A percentile compares a stretch with the other conserved stretches of the same genome.
phyloP scores from a whole-genome alignment of 2,888 invertebrate species.

The Branchipolynoe longqiensis region DNA sequence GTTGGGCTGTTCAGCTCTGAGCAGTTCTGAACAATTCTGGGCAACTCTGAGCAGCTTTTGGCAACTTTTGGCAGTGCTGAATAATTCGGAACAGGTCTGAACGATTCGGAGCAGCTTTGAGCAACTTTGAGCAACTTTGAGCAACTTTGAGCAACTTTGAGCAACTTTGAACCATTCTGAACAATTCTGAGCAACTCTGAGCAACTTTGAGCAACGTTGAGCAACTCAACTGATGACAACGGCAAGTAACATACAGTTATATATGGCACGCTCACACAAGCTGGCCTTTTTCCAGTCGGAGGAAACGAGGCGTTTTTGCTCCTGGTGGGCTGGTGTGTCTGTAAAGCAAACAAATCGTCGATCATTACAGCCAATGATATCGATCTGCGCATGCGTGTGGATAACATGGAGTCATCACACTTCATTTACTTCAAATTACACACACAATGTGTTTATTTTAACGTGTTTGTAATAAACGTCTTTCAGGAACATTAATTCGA shows the following conservation, averaged over 20 bases:
- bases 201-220: background rate
- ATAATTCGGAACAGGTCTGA: background rate
- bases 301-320: constrained; percentile 8
- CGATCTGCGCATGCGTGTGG: no score
- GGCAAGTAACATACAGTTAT: background rate
- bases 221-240: background rate
- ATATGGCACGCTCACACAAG: background rate
- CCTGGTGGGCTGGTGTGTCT: no score
- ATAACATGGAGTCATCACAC: no score
- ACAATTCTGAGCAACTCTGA: background rate
- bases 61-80: background rate
- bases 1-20: background rate
- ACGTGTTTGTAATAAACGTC: no score
- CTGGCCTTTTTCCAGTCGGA: constrained; percentile 16
- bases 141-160: background rate
- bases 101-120: background rate
- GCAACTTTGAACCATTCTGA: background rate
- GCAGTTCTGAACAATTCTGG: background rate
- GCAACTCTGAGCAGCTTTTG: background rate
- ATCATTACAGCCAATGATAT: no score
- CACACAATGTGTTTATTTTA: no score
- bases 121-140: background rate
- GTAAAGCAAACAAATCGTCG: no score
- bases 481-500: no score
- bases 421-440: no score